Percentiles rank a stretch among this genome's conserved stretches.
phyloP scores from a whole-genome alignment of 2,113 vertebrate genomes.

The Mungos mungo region DNA sequence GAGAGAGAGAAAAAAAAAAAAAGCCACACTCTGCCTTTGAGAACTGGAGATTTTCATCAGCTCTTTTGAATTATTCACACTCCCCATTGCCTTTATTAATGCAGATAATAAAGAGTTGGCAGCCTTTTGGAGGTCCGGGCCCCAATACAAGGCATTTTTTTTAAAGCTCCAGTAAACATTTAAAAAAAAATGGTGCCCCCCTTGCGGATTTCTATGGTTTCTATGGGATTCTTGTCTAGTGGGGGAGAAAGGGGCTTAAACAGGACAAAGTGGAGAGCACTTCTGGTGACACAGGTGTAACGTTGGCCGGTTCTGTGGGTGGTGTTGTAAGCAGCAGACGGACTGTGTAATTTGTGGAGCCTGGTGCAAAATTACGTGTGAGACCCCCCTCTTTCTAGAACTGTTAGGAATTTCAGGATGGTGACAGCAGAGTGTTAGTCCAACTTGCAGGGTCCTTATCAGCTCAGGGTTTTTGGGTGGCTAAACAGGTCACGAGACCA shows the following conservation, averaged over 20 bases:
- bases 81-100: not conserved
- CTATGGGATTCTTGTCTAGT: not conserved
- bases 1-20: too few species aligned
- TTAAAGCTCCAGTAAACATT: not conserved
- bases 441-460: not conserved
- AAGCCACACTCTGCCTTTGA: not conserved
- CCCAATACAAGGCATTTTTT: not conserved
- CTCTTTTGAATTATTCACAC: not conserved
- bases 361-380: fast-evolving
- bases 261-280: too few species aligned
- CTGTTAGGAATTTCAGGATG: not conserved
- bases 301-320: not conserved
- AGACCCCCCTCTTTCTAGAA: too few species aligned
- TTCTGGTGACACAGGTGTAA: fast-evolving
- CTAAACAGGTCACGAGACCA: not conserved
- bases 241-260: not conserved
- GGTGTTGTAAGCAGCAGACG: not conserved
- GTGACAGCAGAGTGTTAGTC: not conserved
- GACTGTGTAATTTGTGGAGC: not conserved
- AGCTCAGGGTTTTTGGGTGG: not conserved
- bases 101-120: not conserved
- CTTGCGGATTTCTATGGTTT: not conserved
- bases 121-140: not conserved
- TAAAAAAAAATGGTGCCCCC: not conserved
- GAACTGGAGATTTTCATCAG: not conserved